Conservation (phyloP, 2,113 vertebrate species). For the Sisor rabdophorus region DNA sequence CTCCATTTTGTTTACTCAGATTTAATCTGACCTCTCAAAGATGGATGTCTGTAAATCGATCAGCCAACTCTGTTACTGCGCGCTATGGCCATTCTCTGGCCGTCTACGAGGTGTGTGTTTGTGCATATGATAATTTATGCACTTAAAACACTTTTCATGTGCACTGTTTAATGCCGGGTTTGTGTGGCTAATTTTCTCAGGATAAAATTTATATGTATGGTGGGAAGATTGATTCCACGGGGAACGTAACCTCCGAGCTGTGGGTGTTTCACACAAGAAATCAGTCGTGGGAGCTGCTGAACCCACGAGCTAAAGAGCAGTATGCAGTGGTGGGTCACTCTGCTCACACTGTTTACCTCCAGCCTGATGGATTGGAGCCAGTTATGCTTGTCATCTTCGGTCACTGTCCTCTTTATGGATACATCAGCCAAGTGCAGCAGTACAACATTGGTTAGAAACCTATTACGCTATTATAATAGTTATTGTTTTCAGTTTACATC, state of each 20-base stretch:
- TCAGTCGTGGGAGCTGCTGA: slow-evolving; percentile 78
- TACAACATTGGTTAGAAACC: slow-evolving; percentile 82
- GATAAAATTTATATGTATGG: slow-evolving; percentile 95
- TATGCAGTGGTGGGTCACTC: slow-evolving; percentile 95
- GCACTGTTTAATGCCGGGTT: slow-evolving; percentile 6
- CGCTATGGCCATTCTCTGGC: slow-evolving; percentile 92
- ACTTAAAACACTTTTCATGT: background rate
- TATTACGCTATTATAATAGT: background rate
- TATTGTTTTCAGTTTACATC: too few relatives aligned
- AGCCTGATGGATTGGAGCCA: slow-evolving; percentile 50
- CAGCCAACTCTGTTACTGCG: slow-evolving; percentile 78
- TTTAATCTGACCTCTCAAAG: slow-evolving; percentile 79
- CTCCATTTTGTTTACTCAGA: slow-evolving; percentile 59
- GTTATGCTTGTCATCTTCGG: slow-evolving; percentile 94
- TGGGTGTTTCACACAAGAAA: slow-evolving; percentile 85
- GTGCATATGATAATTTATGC: slow-evolving; percentile 20
- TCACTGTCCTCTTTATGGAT: slow-evolving; percentile 93
- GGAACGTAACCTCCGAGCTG: slow-evolving; percentile 90
- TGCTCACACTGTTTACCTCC: slow-evolving; percentile 77
- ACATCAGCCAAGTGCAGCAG: slow-evolving; percentile 90
- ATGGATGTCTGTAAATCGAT: slow-evolving; percentile 80
- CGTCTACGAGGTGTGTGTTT: slow-evolving; percentile 73
- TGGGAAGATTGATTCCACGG: slow-evolving; percentile 89
- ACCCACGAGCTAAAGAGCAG: slow-evolving; percentile 80
- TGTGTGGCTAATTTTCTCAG: slow-evolving; percentile 60